These are phyloP conservation scores for Myocastor coypus DNA, from an alignment of 2,113 vertebrate genomes.

Conservation along the genomic window DNA sequence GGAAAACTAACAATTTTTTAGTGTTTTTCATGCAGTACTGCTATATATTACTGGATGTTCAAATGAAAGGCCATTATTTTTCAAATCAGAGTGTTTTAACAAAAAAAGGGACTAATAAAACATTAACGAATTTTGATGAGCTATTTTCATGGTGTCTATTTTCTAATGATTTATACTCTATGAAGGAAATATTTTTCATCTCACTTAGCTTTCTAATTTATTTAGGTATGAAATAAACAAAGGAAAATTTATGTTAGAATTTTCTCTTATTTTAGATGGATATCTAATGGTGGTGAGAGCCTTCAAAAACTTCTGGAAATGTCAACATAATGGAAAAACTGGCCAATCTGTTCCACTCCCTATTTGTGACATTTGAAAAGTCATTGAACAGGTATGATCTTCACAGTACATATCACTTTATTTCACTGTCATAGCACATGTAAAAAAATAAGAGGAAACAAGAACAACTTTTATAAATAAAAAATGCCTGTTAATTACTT, in stretches of 20 bases:
- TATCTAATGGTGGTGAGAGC: not conserved
- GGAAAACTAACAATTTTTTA: not conserved
- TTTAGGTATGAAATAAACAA: conserved; percentile 44
- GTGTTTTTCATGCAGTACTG: not conserved
- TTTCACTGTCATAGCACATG: not conserved
- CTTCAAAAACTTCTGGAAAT: not conserved
- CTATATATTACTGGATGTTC: not conserved
- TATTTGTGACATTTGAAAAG: not conserved
- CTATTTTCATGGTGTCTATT: conserved; percentile 46
- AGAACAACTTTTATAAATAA: not conserved
- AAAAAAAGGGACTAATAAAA: conserved; percentile 43
- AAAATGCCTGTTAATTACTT: not conserved
- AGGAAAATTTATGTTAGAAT: not conserved
- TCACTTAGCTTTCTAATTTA: conserved; percentile 61
- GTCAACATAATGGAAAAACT: not conserved
- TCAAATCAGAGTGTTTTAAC: not conserved
- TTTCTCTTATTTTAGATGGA: not conserved
- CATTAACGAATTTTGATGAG: conserved; percentile 21
- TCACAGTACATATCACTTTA: not conserved
- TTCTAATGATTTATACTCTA: conserved; percentile 42
- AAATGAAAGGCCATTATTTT: not conserved
- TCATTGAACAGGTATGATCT: not conserved
- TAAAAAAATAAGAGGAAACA: not conserved
- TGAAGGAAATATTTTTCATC: conserved; percentile 49
- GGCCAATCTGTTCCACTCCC: not conserved